phyloP scores from a whole-genome alignment of 2,797 vertebrate species.

The Anas acuta region DNA sequence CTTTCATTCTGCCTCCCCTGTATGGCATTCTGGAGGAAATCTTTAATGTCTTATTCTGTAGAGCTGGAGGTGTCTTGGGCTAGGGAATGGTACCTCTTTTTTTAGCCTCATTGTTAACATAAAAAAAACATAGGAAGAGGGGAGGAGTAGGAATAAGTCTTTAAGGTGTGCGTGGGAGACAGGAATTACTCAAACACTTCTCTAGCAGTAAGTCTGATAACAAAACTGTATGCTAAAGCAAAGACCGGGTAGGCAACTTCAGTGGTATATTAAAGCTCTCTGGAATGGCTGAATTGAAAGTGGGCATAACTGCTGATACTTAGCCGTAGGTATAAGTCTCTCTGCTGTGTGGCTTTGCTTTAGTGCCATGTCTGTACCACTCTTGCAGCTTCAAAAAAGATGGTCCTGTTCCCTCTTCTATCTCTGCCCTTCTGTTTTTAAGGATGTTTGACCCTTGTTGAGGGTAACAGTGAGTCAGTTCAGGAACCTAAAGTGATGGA shows the following conservation, averaged over 20 bases:
- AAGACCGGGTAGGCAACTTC: fast-evolving
- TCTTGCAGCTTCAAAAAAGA: neutral
- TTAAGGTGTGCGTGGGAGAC: neutral
- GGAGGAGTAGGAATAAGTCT: neutral
- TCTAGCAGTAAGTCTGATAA: neutral
- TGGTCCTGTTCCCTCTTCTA: neutral
- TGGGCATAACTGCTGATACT: neutral
- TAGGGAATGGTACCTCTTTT: neutral
- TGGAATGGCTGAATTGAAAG: neutral
- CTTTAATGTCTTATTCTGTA: neutral
- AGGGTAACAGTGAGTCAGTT: neutral
- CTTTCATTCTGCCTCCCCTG: neutral
- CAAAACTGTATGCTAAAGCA: neutral
- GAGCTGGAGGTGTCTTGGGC: neutral
- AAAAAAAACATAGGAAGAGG: neutral
- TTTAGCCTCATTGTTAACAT: neutral
- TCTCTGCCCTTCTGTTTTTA: neutral
- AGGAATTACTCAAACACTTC: neutral
- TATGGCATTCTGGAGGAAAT: neutral
- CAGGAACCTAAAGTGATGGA: neutral
- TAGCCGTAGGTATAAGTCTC: neutral
- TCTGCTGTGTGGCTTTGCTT: neutral
- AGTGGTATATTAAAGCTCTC: neutral
- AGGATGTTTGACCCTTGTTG: neutral
- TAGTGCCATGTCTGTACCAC: neutral